Conservation (phyloP, 2,113 vertebrate genomes). For the Lamprotornis superbus region DNA sequence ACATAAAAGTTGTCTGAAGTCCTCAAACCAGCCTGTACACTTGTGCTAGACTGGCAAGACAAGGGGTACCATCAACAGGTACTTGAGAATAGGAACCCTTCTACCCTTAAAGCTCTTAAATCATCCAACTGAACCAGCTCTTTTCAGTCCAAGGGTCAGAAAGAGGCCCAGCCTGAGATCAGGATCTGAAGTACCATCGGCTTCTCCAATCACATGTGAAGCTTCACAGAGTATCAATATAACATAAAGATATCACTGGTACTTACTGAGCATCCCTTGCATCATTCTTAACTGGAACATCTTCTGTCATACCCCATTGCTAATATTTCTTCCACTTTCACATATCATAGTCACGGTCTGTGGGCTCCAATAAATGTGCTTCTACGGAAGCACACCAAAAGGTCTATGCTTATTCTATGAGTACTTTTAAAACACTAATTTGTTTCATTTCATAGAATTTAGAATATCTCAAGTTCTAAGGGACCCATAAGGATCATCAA, state of each 20-base stretch:
- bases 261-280: neutral
- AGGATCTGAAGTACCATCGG: neutral
- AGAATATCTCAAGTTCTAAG: neutral
- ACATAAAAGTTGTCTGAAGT: neutral
- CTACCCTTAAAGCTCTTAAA: neutral
- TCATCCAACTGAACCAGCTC: neutral
- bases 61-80: neutral
- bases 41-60: neutral
- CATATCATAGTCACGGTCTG: neutral
- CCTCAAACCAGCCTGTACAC: neutral
- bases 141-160: neutral
- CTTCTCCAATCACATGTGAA: neutral
- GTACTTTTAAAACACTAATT: neutral
- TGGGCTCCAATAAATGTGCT: neutral
- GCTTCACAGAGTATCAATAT: neutral
- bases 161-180: neutral
- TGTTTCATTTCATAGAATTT: neutral
- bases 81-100: neutral
- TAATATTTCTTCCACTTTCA: neutral
- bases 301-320: neutral
- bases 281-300: neutral
- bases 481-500: neutral
- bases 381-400: neutral
- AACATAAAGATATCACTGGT: neutral
- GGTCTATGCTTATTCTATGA: neutral